A percentile compares a stretch with the other conserved stretches of the same genome.
Evolutionary conservation across 2,888 invertebrate genomes (phyloP).

Genomic region (Andrena fulva): DNA sequence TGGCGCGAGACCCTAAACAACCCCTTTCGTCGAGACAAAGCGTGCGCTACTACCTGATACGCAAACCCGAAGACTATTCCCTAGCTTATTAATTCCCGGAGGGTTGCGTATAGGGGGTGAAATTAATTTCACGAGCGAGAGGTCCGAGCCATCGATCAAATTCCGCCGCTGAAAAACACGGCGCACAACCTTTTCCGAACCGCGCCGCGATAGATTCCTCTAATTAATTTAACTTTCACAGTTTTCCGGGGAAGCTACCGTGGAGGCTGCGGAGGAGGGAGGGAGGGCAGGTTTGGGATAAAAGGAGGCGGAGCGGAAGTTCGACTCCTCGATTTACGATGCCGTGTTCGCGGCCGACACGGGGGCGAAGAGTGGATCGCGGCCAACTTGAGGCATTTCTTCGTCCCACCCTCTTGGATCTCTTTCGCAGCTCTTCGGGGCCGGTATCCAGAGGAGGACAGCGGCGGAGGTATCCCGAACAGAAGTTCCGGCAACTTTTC

Average conservation of each 20-base stretch:
- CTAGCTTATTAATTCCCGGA: conserved; percentile 33
- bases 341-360: conserved; percentile 40
- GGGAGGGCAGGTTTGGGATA: neutral
- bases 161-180: conserved; percentile 34
- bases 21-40: neutral
- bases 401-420: conserved; percentile 16
- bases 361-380: conserved; percentile 36
- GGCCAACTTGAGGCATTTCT: conserved; percentile 53
- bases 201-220: conserved; percentile 52
- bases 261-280: conserved; percentile 2
- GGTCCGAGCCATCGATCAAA: conserved; percentile 51
- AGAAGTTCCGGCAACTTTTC: conserved; percentile 78
- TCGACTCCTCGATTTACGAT: conserved; percentile 56
- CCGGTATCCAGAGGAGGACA: conserved; percentile 27
- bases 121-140: conserved; percentile 43
- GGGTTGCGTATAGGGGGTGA: neutral
- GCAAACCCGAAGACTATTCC: neutral
- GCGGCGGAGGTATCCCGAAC: conserved; percentile 52
- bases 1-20: neutral
- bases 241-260: conserved; percentile 33
- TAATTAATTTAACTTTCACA: conserved; percentile 60
- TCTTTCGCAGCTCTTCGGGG: conserved; percentile 23
- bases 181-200: conserved; percentile 44
- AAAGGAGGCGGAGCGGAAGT: conserved; percentile 27
- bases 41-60: neutral